Percentiles rank a stretch among this genome's conserved stretches.
These are phyloP conservation scores for Meriones unguiculatus DNA, from an alignment of 2,113 vertebrate genomes.

Conservation along the genomic window DNA sequence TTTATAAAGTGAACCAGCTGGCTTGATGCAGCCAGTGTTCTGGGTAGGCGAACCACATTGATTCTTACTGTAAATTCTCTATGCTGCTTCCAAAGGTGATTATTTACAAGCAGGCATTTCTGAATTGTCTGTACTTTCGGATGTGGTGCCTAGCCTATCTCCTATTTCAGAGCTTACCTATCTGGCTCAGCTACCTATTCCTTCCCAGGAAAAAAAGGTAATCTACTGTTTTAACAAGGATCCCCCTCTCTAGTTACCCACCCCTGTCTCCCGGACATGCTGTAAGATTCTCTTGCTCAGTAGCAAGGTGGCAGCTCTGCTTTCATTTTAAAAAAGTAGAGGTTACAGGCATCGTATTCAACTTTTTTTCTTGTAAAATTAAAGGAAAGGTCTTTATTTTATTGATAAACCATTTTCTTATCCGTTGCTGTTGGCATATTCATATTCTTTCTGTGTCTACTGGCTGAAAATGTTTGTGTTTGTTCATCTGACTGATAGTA, in stretches of 20 bases:
- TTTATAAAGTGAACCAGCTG: constrained; percentile 72
- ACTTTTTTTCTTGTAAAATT: constrained; percentile 83
- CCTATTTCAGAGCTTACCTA: constrained; percentile 23
- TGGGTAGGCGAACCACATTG: constrained; percentile 60
- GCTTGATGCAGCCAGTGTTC: constrained; percentile 29
- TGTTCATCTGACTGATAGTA: constrained; percentile 90
- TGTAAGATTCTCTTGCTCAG: constrained; percentile 86
- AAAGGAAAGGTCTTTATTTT: constrained; percentile 86
- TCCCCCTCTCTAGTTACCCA: background rate
- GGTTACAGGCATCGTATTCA: constrained; percentile 86
- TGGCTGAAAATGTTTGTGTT: constrained; percentile 93
- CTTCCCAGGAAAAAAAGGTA: background rate
- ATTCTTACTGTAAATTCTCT: constrained; percentile 60
- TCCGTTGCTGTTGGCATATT: constrained; percentile 88
- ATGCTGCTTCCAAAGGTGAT: constrained; percentile 66
- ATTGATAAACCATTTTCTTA: constrained; percentile 86
- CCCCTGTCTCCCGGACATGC: constrained; percentile 82
- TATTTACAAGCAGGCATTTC: constrained; percentile 45
- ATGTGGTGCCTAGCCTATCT: constrained; percentile 63
- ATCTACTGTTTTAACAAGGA: constrained; percentile 35
- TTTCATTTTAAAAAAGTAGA: constrained; percentile 88
- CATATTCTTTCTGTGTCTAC: constrained; percentile 89
- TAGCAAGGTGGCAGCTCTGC: constrained; percentile 85
- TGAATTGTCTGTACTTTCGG: constrained; percentile 13
- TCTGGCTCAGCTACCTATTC: constrained; percentile 37